A percentile compares a stretch with the other conserved stretches of the same genome.
Evolutionary conservation across 1,140 invertebrate species (phyloP).

Genomic region (Lutraria rhynchaena): DNA sequence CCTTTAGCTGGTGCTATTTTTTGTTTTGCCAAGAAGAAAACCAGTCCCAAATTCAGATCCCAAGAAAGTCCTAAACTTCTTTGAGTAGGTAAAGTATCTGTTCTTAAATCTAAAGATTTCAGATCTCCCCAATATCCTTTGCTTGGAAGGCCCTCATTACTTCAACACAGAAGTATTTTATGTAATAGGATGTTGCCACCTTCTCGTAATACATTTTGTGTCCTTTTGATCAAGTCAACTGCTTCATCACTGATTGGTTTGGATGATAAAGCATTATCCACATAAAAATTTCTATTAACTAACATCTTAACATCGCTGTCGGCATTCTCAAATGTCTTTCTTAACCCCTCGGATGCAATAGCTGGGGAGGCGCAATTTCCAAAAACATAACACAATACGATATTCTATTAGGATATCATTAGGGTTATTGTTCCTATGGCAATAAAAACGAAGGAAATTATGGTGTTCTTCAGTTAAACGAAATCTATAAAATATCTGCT

Average conservation of each 20-base stretch:
- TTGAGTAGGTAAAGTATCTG: too few relatives aligned
- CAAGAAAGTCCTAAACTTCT: too few relatives aligned
- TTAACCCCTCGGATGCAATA: slow-evolving; percentile 24
- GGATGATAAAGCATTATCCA: slow-evolving; percentile 47
- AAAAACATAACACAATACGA: slow-evolving; percentile 60
- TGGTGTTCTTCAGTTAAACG: slow-evolving; percentile 9
- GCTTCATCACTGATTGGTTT: slow-evolving; percentile 20
- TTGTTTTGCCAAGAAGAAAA: too few relatives aligned
- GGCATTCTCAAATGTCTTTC: background rate
- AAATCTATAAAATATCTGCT: slow-evolving; percentile 64
- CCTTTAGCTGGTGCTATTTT: too few relatives aligned
- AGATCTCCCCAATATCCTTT: too few relatives aligned
- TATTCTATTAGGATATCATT: slow-evolving; percentile 36
- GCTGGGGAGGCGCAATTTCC: slow-evolving; percentile 31
- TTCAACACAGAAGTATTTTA: too few relatives aligned
- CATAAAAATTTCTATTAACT: slow-evolving; percentile 47
- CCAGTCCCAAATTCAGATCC: too few relatives aligned
- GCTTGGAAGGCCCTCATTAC: too few relatives aligned
- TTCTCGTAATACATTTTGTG: background rate
- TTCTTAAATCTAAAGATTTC: too few relatives aligned
- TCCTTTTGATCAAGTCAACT: slow-evolving; percentile 29
- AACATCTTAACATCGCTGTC: slow-evolving; percentile 2
- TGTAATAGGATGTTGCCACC: slow-evolving; percentile 40
- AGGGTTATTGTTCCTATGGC: slow-evolving; percentile 43
- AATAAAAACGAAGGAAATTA: slow-evolving; percentile 58